Conservation (phyloP, 2,888 invertebrate species). For the Acleris cristana region DNA sequence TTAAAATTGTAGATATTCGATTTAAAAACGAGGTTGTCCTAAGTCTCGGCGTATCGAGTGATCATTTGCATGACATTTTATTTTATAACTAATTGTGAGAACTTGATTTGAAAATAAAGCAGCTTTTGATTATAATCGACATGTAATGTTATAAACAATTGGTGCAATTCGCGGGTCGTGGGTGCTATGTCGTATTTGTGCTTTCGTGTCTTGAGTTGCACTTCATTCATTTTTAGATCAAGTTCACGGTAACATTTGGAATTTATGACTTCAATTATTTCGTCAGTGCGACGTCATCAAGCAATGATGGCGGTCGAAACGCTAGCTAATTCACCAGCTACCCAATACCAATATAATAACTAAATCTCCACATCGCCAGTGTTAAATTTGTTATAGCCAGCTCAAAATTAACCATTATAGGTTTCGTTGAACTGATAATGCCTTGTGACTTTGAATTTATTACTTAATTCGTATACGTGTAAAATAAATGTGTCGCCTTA, state of each 20-base stretch:
- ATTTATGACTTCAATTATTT: too few relatives aligned
- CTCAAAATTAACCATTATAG: slow-evolving; percentile 17
- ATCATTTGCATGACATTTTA: slow-evolving; percentile 26
- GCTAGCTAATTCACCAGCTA: too few relatives aligned
- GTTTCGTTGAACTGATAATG: slow-evolving; percentile 5
- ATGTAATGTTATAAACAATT: slow-evolving; percentile 5
- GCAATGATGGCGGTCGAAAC: too few relatives aligned
- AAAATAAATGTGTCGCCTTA: slow-evolving; percentile 34
- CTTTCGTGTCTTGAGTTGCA: too few relatives aligned
- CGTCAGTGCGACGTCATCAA: too few relatives aligned
- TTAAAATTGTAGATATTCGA: slow-evolving; percentile 62
- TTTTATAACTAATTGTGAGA: slow-evolving; percentile 40
- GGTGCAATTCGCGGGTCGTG: slow-evolving; percentile 14
- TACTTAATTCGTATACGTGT: slow-evolving; percentile 25
- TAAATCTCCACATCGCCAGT: slow-evolving; percentile 15
- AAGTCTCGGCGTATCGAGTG: slow-evolving; percentile 49
- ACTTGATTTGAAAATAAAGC: slow-evolving; percentile 28
- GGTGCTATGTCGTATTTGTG: slow-evolving; percentile 17
- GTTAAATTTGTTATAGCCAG: slow-evolving; percentile 16
- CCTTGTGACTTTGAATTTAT: slow-evolving; percentile 14
- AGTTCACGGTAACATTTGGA: neutral
- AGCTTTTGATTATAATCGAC: neutral
- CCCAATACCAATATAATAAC: neutral
- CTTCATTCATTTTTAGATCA: neutral
- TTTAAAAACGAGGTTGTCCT: slow-evolving; percentile 55